phyloP scores from a whole-genome alignment of 1,140 invertebrate species.

The Drosophila novamexicana region DNA sequence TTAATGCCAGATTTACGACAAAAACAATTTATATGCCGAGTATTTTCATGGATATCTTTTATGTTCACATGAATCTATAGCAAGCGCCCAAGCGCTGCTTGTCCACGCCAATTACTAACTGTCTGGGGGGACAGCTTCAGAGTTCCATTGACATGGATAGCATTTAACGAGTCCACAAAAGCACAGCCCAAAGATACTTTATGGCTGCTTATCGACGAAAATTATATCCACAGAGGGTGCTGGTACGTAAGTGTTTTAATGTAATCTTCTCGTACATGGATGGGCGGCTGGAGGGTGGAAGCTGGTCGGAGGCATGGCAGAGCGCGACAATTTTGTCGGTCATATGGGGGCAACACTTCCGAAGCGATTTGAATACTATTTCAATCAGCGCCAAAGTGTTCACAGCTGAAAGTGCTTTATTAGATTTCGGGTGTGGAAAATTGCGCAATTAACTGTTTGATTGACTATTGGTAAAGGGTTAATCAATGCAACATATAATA shows the following conservation, averaged over 20 bases:
- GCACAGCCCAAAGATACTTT: slow-evolving; percentile 70
- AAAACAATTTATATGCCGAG: slow-evolving; percentile 61
- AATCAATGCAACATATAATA: slow-evolving; percentile 35
- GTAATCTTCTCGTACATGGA: slow-evolving; percentile 19
- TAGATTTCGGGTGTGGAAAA: slow-evolving; percentile 37
- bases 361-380: slow-evolving; percentile 29
- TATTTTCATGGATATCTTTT: slow-evolving; percentile 50
- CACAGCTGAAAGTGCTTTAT: slow-evolving; percentile 35
- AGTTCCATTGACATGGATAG: slow-evolving; percentile 50
- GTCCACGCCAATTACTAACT: slow-evolving; percentile 66
- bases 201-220: slow-evolving; percentile 63
- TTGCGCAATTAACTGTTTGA: slow-evolving; percentile 51
- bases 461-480: slow-evolving; percentile 60
- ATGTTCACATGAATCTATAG: slow-evolving; percentile 39
- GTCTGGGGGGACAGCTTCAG: slow-evolving; percentile 29
- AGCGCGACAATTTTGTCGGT: slow-evolving; percentile 22
- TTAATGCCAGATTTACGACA: slow-evolving; percentile 57
- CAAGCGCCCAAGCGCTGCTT: slow-evolving; percentile 39
- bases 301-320: neutral
- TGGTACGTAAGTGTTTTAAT: slow-evolving; percentile 38
- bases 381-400: slow-evolving; percentile 44
- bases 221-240: slow-evolving; percentile 53
- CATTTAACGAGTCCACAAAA: slow-evolving; percentile 69
- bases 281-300: neutral
- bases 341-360: slow-evolving; percentile 37